Evolutionary conservation across 2,888 invertebrate species (phyloP).

Genomic region (Cactoblastis cactorum): DNA sequence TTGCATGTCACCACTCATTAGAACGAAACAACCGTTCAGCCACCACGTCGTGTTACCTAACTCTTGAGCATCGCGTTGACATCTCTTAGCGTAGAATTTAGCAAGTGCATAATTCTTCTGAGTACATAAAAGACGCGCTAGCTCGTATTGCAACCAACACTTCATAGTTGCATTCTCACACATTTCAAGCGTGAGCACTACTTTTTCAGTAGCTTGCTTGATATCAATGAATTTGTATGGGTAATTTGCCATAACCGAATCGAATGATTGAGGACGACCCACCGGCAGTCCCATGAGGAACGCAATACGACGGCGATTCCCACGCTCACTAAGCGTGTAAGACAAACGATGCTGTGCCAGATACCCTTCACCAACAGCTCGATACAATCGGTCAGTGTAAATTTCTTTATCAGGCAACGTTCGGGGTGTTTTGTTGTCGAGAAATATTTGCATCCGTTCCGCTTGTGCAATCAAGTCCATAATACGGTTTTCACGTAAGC

Average conservation of each 20-base stretch:
- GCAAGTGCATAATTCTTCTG: conserved; percentile 70
- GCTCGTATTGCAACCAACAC: conserved; percentile 70
- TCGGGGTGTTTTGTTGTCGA: conserved; percentile 60
- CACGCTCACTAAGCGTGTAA: conserved; percentile 64
- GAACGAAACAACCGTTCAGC: conserved; percentile 63
- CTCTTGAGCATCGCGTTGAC: conserved; percentile 64
- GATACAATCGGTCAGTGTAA: conserved; percentile 62
- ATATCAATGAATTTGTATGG: conserved; percentile 67
- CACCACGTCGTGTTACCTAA: conserved; percentile 61
- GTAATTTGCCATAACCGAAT: conserved; percentile 71
- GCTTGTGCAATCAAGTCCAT: conserved; percentile 65
- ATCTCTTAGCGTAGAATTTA: conserved; percentile 67
- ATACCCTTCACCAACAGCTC: conserved; percentile 66
- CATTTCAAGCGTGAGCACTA: conserved; percentile 55
- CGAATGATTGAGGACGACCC: conserved; percentile 63
- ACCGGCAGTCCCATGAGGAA: conserved; percentile 68
- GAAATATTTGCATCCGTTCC: conserved; percentile 68
- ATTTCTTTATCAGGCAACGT: conserved; percentile 64
- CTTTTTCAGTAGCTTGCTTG: conserved; percentile 57
- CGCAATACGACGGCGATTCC: conserved; percentile 66
- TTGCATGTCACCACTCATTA: conserved; percentile 73
- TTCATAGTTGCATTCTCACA: conserved; percentile 70
- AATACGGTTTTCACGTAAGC: conserved; percentile 49
- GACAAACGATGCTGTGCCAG: conserved; percentile 62
- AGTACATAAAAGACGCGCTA: conserved; percentile 56